phyloP scores from a whole-genome alignment of 2,888 invertebrate genomes.

The Penaeus monodon region DNA sequence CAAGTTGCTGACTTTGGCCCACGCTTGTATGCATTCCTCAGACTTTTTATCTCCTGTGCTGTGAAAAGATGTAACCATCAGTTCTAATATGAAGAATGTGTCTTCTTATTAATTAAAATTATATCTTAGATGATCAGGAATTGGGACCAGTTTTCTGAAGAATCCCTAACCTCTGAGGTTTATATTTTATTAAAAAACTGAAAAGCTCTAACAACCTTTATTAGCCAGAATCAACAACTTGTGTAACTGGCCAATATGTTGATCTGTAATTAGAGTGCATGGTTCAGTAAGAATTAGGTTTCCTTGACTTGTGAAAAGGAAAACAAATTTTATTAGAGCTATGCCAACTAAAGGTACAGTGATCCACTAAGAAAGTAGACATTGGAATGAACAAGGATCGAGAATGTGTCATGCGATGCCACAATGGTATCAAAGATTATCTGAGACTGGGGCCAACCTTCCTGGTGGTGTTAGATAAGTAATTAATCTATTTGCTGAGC shows the following conservation, averaged over 20 bases:
- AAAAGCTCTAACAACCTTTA: conserved; percentile 13
- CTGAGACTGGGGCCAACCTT: conserved; percentile 32
- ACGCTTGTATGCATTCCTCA: conserved; percentile 57
- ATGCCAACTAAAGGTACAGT: conserved; percentile 13
- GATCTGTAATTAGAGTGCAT: neutral
- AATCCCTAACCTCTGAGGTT: conserved; percentile 27
- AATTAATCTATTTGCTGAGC: conserved; percentile 29
- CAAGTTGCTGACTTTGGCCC: conserved; percentile 23
- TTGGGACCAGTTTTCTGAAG: conserved; percentile 37
- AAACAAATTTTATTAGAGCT: conserved; percentile 30
- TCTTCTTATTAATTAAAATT: conserved; percentile 3
- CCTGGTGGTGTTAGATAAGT: conserved; percentile 40
- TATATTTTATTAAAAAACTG: conserved; percentile 25
- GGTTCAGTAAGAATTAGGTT: conserved; percentile 20
- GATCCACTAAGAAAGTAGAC: too few species aligned
- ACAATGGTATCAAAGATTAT: conserved; percentile 1
- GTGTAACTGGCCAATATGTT: conserved; percentile 11
- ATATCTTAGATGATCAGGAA: conserved; percentile 24
- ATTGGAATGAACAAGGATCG: too few species aligned
- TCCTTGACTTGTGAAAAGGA: conserved; percentile 27
- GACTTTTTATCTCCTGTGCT: conserved; percentile 51
- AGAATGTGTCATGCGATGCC: neutral
- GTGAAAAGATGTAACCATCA: conserved; percentile 29
- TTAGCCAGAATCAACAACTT: conserved; percentile 5
- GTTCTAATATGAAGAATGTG: conserved; percentile 11